Base-by-base conservation (phyloP, 2,113 vertebrate genomes). In the Girardinichthys multiradiatus region DNA sequence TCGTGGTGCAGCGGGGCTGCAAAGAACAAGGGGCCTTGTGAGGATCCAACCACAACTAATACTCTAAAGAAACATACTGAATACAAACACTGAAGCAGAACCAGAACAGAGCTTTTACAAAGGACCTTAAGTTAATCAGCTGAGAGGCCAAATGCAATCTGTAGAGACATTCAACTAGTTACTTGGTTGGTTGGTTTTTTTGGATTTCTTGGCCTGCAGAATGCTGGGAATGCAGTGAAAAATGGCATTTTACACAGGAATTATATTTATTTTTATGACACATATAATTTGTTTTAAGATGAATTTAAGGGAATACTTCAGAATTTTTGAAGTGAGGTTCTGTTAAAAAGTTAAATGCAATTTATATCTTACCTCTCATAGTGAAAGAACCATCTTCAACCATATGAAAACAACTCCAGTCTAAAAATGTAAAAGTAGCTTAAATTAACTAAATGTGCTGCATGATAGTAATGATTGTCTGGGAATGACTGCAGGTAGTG, bases 21-120 rank as follows among this genome's bases (percentile, higher is more conserved):
- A 88, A 93, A 93, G 93, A 94, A 94, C 91, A 93, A 93, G 92
- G 91, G 92, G 90, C 88, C 92, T 86, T 76, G 91, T 94, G 88
- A 94, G 92, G 93, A 88, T 90, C 90, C 92, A 92, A 84, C 77
- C 81, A 91, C 81, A 86, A 85, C 72, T 66, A 92, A 77, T 86
- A 81, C 68, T 87, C 85, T 83, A 83, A 71, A 80, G 78, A 86
- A 67, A 88, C 62, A 91, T 74, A 90, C 83, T 89, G 39, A 86
- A 27, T 65, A 83, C 72, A 87, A 72, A 86, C 58, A 83, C 33
- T 77, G 64, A 80, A 71, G 26, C 74, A 77, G 67, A 88, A 86
- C 80, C 90, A 89, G 81, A 90, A 91, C 89, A 92, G 86, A 88
- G 87, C 80, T 86, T 54, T 86, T 81, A 64, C 75, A 79, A 19